Percentiles rank a stretch among this genome's conserved stretches.
Conservation (phyloP, 1,140 invertebrate species). For the Meloidogyne chitwoodi region DNA sequence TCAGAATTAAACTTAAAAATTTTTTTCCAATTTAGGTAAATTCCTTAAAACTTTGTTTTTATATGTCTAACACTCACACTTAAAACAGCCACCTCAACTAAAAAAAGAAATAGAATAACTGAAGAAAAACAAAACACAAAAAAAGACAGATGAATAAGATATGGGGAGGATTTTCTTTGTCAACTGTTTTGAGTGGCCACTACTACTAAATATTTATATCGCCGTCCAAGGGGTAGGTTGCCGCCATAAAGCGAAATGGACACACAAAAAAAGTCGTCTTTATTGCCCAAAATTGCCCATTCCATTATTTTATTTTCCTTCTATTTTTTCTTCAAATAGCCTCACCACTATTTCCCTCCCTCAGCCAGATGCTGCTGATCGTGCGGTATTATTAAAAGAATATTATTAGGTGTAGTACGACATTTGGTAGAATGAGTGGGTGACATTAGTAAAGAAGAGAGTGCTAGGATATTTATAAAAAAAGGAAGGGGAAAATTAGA, state of each 20-base stretch:
- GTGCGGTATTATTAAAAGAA: neutral
- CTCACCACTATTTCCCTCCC: neutral
- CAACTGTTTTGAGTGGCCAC: neutral
- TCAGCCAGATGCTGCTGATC: neutral
- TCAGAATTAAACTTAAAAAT: too few relatives aligned
- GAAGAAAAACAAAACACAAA: neutral
- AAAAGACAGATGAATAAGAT: neutral
- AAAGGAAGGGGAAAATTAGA: neutral
- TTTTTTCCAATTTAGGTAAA: neutral
- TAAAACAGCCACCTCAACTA: neutral
- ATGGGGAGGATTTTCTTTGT: neutral
- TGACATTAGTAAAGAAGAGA: neutral
- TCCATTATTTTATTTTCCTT: neutral
- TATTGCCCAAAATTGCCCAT: neutral
- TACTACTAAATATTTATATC: neutral
- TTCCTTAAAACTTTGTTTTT: neutral
- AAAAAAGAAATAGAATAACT: neutral
- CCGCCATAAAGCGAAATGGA: neutral
- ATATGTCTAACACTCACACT: neutral
- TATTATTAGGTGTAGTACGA: neutral
- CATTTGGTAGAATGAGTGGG: neutral
- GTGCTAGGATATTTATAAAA: neutral
- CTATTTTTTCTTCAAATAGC: neutral
- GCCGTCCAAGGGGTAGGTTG: neutral
- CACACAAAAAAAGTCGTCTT: neutral